Base-by-base conservation (phyloP, 2,113 vertebrate genomes). In the Callopanchax toddi region DNA sequence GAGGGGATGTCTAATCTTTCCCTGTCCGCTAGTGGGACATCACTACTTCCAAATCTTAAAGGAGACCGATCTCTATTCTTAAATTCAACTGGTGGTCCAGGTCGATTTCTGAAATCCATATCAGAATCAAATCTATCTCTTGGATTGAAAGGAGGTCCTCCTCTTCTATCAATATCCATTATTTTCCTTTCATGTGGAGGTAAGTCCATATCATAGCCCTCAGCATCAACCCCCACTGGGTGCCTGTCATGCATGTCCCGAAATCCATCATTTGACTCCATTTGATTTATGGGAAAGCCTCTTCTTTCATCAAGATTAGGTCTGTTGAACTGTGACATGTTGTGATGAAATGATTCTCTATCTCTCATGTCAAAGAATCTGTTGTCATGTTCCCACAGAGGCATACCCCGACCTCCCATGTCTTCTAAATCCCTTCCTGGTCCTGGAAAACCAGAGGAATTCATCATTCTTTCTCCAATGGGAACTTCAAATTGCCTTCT, bases 71-170 rank as follows among this genome's bases (percentile, higher is more conserved):
- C 91, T 63, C 91, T 89, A 66, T 56, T 77, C 61, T 76, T 74
- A 46, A 89, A 90, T 73, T 97, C 94, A 82, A 84, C 23, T 2
- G 91, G 65, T 49, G 93, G 89, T 72, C 91, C 92, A 43, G 93
- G 93, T 34, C 93, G 95, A 55, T 94, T 95, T 84, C 95, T 92
- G 84, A 96, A 94, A 86, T 98, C 95, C 88, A 93, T 90, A 83
- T 95, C 90, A 37, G 92, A 92, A 25, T 91, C 85, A 90, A 92
- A 93, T 63, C 84, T 83, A 45, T 86, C 89, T 83, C 91, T 91
- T 26, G 76, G 55, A 76, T 87, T 89, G 34, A 90, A 74, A 12
- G 93, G 84, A 70, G 92, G 91, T 17, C 93, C 83, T 58, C 93
- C 93, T 87, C 94, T 93, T 80, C 89, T 89, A 71, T 96, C 95